phyloP scores from a whole-genome alignment of 2,113 vertebrate species.

The Balaeniceps rex region DNA sequence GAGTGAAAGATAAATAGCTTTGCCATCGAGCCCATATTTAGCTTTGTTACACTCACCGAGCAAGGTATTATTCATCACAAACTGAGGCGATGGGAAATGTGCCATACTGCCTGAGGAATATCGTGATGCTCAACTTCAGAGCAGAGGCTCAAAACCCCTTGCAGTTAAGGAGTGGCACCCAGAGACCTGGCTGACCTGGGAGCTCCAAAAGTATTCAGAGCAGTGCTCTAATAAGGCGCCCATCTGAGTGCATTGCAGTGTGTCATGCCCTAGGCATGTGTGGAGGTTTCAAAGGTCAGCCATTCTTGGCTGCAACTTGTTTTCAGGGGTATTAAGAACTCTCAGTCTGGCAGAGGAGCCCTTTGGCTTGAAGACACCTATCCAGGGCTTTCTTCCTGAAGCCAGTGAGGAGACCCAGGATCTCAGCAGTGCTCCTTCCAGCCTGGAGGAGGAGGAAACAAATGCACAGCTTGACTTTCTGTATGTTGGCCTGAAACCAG shows the following conservation, averaged over 20 bases:
- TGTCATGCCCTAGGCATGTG: background rate
- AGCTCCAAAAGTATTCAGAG: background rate
- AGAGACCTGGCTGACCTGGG: background rate
- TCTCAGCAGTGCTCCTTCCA: background rate
- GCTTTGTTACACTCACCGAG: background rate
- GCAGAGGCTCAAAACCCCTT: background rate
- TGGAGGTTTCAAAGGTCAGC: background rate
- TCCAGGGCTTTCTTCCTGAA: background rate
- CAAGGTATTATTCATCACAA: background rate
- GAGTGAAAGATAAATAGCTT: background rate
- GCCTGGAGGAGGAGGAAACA: background rate
- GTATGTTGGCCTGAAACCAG: constrained; percentile 16
- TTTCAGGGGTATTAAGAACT: background rate
- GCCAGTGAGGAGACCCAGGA: background rate
- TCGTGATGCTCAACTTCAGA: background rate
- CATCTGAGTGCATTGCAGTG: background rate
- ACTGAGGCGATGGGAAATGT: background rate
- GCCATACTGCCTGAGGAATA: background rate
- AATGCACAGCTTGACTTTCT: background rate
- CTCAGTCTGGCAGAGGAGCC: background rate
- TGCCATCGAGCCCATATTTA: background rate
- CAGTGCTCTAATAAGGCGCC: background rate
- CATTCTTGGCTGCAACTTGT: background rate
- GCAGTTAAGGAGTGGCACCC: background rate
- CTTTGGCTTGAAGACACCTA: background rate